Percentiles rank a stretch among this genome's conserved stretches.
These are phyloP conservation scores for Glyphotaelius pellucidus DNA, from an alignment of 2,888 invertebrate genomes.

Conservation along the genomic window DNA sequence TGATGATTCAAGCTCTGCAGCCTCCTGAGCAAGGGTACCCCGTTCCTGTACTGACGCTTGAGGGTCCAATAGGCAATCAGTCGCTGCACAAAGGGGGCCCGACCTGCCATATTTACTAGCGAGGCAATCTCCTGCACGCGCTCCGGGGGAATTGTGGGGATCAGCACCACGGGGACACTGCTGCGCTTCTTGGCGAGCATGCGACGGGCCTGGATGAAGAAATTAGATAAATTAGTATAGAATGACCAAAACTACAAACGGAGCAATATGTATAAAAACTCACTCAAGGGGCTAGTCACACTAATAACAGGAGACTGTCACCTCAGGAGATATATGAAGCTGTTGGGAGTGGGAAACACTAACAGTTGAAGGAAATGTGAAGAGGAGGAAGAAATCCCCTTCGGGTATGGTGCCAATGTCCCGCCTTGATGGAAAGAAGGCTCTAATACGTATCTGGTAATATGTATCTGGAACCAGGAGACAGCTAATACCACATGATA, in stretches of 20 bases:
- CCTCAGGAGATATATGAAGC: too few species aligned
- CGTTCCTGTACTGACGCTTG: slow-evolving; percentile 95
- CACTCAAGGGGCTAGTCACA: not conserved
- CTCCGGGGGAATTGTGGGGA: slow-evolving; percentile 94
- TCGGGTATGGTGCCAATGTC: too few species aligned
- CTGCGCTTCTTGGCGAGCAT: slow-evolving; percentile 93
- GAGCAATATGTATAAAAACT: not conserved
- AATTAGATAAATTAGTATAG: not conserved
- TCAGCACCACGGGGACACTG: slow-evolving; percentile 93
- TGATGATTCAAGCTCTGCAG: slow-evolving; percentile 79
- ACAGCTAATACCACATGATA: too few species aligned
- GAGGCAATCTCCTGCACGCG: slow-evolving; percentile 91
- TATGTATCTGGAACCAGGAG: too few species aligned
- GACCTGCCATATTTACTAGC: slow-evolving; percentile 81
- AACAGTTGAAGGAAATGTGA: too few species aligned
- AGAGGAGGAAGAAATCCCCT: too few species aligned
- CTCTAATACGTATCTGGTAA: too few species aligned
- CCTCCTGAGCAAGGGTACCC: slow-evolving; percentile 93
- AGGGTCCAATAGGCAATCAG: slow-evolving; percentile 98
- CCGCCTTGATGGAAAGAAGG: too few species aligned
- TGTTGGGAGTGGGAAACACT: too few species aligned
- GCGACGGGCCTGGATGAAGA: slow-evolving; percentile 81
- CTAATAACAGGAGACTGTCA: too few species aligned
- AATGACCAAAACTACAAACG: not conserved
- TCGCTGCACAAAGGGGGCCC: slow-evolving; percentile 91